phyloP scores from a whole-genome alignment of 23 tunicate genomes.

The Styela clava region DNA sequence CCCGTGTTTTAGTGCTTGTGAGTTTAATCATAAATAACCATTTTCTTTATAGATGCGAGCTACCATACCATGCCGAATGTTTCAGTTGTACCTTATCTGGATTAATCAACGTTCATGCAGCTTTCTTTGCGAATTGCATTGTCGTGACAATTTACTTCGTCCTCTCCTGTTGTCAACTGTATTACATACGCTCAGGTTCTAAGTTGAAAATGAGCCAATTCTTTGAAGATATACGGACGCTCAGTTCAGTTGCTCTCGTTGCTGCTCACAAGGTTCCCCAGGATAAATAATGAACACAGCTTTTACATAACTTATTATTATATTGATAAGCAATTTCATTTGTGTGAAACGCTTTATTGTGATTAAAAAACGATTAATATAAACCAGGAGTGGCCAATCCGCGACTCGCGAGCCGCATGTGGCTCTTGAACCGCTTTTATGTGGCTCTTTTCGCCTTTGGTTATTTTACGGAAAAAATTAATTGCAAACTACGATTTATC shows the following conservation, averaged over 20 bases:
- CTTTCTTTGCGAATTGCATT: slow-evolving; percentile 16
- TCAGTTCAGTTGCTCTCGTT: slow-evolving; percentile 17
- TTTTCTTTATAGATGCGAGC: slow-evolving; percentile 6
- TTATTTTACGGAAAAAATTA: too few relatives aligned
- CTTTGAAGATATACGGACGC: slow-evolving; percentile 8
- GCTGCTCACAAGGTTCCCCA: background rate
- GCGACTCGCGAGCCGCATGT: too few relatives aligned
- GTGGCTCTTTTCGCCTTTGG: too few relatives aligned
- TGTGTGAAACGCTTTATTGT: too few relatives aligned
- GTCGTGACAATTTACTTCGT: background rate
- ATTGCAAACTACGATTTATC: too few relatives aligned
- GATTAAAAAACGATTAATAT: too few relatives aligned
- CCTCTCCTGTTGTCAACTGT: background rate
- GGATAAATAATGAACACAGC: background rate
- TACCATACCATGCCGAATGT: slow-evolving; percentile 16
- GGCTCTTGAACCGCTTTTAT: too few relatives aligned
- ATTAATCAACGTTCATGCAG: slow-evolving; percentile 11
- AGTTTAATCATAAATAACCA: too few relatives aligned
- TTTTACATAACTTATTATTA: too few relatives aligned
- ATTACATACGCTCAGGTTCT: background rate
- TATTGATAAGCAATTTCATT: too few relatives aligned
- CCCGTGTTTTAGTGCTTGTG: too few relatives aligned
- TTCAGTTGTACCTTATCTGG: slow-evolving; percentile 7
- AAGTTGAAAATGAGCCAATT: background rate
- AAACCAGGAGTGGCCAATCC: too few relatives aligned